These are phyloP conservation scores for Epistrophe grossulariae DNA, from an alignment of 2,888 invertebrate genomes.

Conservation along the genomic window DNA sequence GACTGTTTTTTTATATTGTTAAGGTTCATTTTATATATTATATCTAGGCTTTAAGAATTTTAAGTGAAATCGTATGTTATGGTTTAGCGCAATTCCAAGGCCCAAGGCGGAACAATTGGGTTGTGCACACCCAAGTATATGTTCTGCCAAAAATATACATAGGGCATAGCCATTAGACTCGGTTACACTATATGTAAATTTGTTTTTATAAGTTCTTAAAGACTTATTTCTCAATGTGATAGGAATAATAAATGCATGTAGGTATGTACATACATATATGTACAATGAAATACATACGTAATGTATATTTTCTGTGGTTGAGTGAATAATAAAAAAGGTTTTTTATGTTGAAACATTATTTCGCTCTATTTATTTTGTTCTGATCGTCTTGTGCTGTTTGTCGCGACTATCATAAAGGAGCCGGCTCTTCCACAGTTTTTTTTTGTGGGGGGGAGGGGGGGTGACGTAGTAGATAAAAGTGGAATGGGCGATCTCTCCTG, in stretches of 20 bases:
- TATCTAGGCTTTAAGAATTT: conserved; percentile 29
- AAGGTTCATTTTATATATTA: conserved; percentile 14
- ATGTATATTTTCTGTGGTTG: neutral
- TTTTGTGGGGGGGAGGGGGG: no score
- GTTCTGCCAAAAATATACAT: neutral
- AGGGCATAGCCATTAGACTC: neutral
- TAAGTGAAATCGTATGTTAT: conserved; percentile 53
- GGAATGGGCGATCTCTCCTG: no score
- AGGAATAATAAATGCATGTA: no score
- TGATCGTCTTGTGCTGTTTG: neutral
- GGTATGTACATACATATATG: no score
- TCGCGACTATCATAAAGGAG: neutral
- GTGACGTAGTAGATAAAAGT: no score
- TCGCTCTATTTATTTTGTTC: neutral
- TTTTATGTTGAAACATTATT: neutral
- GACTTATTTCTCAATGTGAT: neutral
- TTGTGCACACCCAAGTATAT: conserved; percentile 12
- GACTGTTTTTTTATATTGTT: neutral
- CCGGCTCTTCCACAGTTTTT: neutral
- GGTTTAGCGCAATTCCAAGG: conserved; percentile 54
- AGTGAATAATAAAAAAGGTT: neutral
- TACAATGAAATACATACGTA: neutral
- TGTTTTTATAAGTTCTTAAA: neutral
- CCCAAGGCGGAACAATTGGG: conserved; percentile 25
- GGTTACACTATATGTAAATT: neutral